These are phyloP conservation scores for Tineola bisselliella DNA, from an alignment of 2,888 invertebrate genomes.

Conservation along the genomic window DNA sequence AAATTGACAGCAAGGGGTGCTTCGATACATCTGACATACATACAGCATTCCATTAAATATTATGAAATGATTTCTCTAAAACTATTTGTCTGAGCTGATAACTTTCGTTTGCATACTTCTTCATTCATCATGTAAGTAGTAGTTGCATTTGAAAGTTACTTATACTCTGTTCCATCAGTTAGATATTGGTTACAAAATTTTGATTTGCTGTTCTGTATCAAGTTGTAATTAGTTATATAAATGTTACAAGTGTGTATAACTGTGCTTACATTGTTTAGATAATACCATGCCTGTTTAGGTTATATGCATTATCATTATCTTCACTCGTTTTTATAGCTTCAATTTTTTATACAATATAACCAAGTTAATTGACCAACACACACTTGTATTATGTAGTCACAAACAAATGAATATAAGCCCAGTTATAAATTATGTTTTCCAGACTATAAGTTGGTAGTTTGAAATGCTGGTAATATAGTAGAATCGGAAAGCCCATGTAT, in stretches of 20 bases:
- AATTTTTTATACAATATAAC: too few species aligned
- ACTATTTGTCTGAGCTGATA: slow-evolving; percentile 11
- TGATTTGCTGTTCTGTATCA: neutral
- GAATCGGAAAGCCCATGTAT: too few species aligned
- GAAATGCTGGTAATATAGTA: too few species aligned
- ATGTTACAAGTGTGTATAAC: neutral
- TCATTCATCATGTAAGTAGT: neutral
- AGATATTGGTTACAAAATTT: neutral
- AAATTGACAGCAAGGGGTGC: slow-evolving; percentile 48
- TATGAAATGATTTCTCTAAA: slow-evolving; percentile 10
- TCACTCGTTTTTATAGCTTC: too few species aligned
- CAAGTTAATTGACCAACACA: too few species aligned
- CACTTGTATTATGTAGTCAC: too few species aligned
- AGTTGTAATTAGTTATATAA: neutral
- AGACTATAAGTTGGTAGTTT: too few species aligned
- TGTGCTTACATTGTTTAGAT: neutral
- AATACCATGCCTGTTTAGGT: neutral
- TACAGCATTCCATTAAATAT: neutral
- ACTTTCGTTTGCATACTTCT: slow-evolving; percentile 9
- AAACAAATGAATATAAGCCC: too few species aligned
- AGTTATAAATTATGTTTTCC: too few species aligned
- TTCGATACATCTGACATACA: slow-evolving; percentile 29
- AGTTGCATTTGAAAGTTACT: slow-evolving; percentile 2
- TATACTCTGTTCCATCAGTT: neutral
- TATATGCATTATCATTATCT: neutral